Percentiles rank a stretch among this genome's conserved stretches.
phyloP scores from a whole-genome alignment of 2,888 invertebrate genomes.

The Drosophila stalkeri region DNA sequence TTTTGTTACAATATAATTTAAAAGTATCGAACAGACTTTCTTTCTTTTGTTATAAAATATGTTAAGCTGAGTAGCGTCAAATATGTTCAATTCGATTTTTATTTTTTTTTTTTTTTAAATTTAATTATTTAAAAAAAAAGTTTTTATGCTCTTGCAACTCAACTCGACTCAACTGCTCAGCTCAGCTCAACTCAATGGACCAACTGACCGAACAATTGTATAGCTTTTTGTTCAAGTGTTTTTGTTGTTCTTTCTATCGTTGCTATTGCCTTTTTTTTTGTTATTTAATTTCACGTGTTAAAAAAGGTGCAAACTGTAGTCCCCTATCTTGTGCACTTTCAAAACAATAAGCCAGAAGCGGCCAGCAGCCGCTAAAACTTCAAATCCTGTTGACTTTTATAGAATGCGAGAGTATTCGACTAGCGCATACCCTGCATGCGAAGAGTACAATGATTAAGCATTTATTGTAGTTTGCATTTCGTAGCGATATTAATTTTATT shows the following conservation, averaged over 20 bases:
- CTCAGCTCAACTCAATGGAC: not conserved
- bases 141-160: not conserved
- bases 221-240: constrained; percentile 1
- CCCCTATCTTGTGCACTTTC: not conserved
- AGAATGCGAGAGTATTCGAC: not conserved
- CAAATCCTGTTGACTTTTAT: not conserved
- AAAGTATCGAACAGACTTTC: too few species aligned
- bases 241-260: not conserved
- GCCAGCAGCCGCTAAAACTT: not conserved
- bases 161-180: not conserved
- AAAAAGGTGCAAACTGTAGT: not conserved
- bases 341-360: constrained; percentile 46
- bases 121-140: too few species aligned
- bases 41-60: too few species aligned
- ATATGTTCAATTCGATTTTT: too few species aligned
- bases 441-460: too few species aligned
- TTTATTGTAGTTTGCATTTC: too few species aligned
- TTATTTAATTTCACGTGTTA: constrained; percentile 13
- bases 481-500: too few species aligned
- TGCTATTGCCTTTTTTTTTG: not conserved
- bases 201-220: constrained; percentile 19
- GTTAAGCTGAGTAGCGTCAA: too few species aligned
- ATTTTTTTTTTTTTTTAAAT: too few species aligned
- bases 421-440: too few species aligned
- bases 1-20: too few species aligned